These are phyloP conservation scores for Pachycephus smyrnensis DNA, from an alignment of 2,888 invertebrate species.

Conservation along the genomic window DNA sequence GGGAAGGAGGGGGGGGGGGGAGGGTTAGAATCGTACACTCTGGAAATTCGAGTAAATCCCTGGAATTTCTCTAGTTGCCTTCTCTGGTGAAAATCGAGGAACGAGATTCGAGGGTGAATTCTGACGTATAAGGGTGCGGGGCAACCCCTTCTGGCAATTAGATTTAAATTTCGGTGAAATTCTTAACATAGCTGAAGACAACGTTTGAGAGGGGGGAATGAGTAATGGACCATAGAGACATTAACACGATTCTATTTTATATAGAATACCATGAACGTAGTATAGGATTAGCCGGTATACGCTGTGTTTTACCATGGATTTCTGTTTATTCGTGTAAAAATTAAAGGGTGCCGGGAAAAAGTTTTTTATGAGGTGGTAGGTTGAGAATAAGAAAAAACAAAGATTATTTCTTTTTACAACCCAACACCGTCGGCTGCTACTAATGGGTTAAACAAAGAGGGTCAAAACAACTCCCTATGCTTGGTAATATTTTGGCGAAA, in stretches of 20 bases:
- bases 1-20: not conserved
- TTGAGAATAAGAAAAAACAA: conserved; percentile 37
- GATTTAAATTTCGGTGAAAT: not conserved
- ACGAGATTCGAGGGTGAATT: not conserved
- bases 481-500: conserved; percentile 37
- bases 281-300: not conserved
- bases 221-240: not conserved
- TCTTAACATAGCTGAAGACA: not conserved
- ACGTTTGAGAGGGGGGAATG: not conserved
- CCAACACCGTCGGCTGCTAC: conserved; percentile 42
- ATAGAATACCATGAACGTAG: not conserved
- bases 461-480: not conserved
- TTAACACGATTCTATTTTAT: not conserved
- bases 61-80: not conserved
- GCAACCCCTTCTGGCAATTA: not conserved
- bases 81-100: not conserved
- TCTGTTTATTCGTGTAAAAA: not conserved
- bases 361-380: conserved; percentile 8
- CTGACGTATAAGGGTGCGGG: not conserved
- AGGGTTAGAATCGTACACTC: not conserved
- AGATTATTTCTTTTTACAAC: conserved; percentile 45
- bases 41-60: not conserved
- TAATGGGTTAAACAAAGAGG: conserved; percentile 25
- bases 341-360: not conserved
- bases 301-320: not conserved